These are phyloP conservation scores for Nephila pilipes DNA, from an alignment of 1,140 invertebrate species.

Conservation along the genomic window DNA sequence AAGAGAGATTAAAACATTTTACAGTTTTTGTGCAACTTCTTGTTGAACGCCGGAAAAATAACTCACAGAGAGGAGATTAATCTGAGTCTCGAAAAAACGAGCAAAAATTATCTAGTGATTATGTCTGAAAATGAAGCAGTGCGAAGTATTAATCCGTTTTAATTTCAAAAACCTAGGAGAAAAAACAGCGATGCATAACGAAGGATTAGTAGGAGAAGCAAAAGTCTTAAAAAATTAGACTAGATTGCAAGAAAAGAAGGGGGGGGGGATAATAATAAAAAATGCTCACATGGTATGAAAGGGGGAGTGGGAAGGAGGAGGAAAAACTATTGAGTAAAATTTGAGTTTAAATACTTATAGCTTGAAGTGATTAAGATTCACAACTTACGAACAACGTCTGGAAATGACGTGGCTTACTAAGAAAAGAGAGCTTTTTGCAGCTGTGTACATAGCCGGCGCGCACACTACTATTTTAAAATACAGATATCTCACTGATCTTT, in stretches of 20 bases:
- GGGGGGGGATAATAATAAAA: constrained; percentile 1
- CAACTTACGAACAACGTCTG: constrained; percentile 3
- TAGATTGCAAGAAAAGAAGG: neutral
- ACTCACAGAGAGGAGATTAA: constrained; percentile 69
- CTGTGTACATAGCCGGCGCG: constrained; percentile 27
- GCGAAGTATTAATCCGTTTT: constrained; percentile 76
- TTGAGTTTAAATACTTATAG: constrained; percentile 69
- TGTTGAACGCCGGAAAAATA: constrained; percentile 69
- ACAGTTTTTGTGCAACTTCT: constrained; percentile 70
- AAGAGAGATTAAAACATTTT: constrained; percentile 76
- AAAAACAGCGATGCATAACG: constrained; percentile 69
- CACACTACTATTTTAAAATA: constrained; percentile 39
- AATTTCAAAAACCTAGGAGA: constrained; percentile 74
- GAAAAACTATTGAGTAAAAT: constrained; percentile 26
- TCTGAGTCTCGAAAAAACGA: constrained; percentile 56
- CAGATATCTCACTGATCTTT: neutral
- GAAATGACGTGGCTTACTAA: constrained; percentile 23
- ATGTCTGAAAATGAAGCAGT: constrained; percentile 71
- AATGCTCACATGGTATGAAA: neutral
- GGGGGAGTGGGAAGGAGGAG: neutral
- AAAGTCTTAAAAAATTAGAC: constrained; percentile 75
- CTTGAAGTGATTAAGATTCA: constrained; percentile 64
- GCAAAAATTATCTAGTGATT: constrained; percentile 76
- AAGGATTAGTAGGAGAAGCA: constrained; percentile 72
- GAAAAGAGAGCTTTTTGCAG: neutral